Evolutionary conservation across 2,113 vertebrate species (phyloP).

Genomic region (Fulmarus glacialis): DNA sequence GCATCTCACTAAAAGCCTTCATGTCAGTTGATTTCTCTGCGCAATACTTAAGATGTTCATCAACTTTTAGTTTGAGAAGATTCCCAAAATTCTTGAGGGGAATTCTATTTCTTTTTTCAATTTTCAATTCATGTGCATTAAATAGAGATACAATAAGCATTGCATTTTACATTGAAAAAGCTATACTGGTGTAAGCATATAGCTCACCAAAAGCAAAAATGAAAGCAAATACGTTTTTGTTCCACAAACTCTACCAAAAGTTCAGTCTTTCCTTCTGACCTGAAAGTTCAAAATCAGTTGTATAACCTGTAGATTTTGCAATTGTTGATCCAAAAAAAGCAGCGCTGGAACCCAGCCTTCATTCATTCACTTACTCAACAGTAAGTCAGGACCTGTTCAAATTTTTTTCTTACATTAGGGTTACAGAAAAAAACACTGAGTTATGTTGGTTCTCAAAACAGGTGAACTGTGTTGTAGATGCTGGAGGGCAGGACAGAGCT

Average conservation of each 20-base stretch:
- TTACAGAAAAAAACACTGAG: background rate
- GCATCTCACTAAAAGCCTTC: background rate
- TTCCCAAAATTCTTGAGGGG: background rate
- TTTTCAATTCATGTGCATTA: background rate
- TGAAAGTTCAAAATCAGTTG: background rate
- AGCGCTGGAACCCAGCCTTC: background rate
- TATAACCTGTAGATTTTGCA: background rate
- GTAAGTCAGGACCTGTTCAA: background rate
- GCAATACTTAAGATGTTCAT: background rate
- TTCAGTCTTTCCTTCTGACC: background rate
- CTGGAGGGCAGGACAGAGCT: background rate
- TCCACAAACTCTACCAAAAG: background rate
- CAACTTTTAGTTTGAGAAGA: background rate
- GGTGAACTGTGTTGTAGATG: background rate
- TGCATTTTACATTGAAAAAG: background rate
- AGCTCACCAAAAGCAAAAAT: background rate
- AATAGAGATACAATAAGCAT: background rate
- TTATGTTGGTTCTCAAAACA: background rate
- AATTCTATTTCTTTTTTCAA: background rate
- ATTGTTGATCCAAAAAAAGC: fast-evolving
- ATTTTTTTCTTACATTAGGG: background rate
- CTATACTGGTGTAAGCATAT: background rate
- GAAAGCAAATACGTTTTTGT: background rate
- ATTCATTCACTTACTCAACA: background rate
- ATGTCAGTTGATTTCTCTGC: background rate